Evolutionary conservation across 1,140 invertebrate genomes (phyloP).

Genomic region (Plutomurus gul): DNA sequence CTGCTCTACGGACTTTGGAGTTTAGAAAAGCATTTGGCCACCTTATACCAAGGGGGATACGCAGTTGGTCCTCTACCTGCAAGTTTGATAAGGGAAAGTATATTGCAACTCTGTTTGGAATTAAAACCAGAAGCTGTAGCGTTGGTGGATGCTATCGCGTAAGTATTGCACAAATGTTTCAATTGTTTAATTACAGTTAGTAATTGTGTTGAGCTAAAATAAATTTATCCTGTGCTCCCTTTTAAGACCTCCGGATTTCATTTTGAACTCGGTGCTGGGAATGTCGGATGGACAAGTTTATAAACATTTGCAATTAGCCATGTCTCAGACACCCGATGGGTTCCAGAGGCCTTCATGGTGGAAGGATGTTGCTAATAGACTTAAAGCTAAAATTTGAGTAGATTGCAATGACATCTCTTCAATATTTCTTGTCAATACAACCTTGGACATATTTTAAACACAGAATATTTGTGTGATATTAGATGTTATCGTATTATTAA

Average conservation of each 20-base stretch:
- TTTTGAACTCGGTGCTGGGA: slow-evolving; percentile 79
- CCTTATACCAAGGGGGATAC: slow-evolving; percentile 60
- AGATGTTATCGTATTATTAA: too few relatives aligned
- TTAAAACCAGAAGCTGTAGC: slow-evolving; percentile 75
- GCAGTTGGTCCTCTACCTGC: slow-evolving; percentile 49
- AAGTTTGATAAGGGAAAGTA: slow-evolving; percentile 62
- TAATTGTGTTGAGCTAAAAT: too few relatives aligned
- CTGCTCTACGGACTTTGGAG: slow-evolving; percentile 64
- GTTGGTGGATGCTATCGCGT: slow-evolving; percentile 81
- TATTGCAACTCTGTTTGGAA: slow-evolving; percentile 68
- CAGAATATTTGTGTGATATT: too few relatives aligned
- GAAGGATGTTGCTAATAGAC: slow-evolving; percentile 66
- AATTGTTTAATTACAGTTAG: too few relatives aligned
- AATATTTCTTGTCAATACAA: too few relatives aligned
- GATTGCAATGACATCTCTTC: too few relatives aligned
- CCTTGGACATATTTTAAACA: too few relatives aligned
- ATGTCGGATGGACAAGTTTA: slow-evolving; percentile 83
- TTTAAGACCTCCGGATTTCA: slow-evolving; percentile 88
- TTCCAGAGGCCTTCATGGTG: slow-evolving; percentile 79
- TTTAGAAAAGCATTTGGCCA: slow-evolving; percentile 60
- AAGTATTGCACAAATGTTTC: too few relatives aligned
- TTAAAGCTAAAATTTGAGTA: slow-evolving; percentile 39
- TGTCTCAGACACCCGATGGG: slow-evolving; percentile 71
- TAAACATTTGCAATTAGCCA: slow-evolving; percentile 76
- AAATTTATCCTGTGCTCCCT: too few relatives aligned